Base-by-base conservation (phyloP, 2,113 vertebrate species). In the Odobenus rosmarus region DNA sequence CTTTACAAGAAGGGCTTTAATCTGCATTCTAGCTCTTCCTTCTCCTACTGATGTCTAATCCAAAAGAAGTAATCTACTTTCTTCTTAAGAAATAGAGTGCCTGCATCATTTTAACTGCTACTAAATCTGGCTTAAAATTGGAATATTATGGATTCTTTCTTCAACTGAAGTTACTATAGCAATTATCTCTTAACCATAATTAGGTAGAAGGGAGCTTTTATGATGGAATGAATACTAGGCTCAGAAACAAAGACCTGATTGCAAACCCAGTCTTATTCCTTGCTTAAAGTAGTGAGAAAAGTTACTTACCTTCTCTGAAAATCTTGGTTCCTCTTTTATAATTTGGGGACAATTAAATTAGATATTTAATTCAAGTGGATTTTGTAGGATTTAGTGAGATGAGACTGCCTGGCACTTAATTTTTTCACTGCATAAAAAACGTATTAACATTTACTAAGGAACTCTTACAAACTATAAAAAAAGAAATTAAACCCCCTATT, bases 71-170 rank as follows among this genome's bases (percentile, higher is more conserved):
- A 92, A 95, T 93, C 64, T 49, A 51, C 57, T 90, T 90, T 96
- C 81, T 84, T 62, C 57, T 71, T 83, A 72, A 94, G 64, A 90
- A 80, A 64, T 24, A 93, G 87, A 84, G 21, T 55, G 28, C 4
- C 61, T 90, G 10, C 55, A 95, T 93, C 51, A 84, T 87, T 81
- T 53, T 31, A 72, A 24, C 19, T 71, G 36, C 87, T 96, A 82
- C 86, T 81, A 87, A 97, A 74, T 92, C 61, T 95, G 53, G 21
- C 69, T 97, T 90, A 95, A 97, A 89, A 88, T 80, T 88, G 26
- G 31, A 74, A 86, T 94, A 92, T 80, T 93, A 89, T 94, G 74
- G 74, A 93, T 87, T 87, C 61, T 72, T 94, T 88, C 85, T 77
- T 95, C 69, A 92, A 55, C 69, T 96, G 89, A 74, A 91, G 67